Percentiles rank a stretch among this genome's conserved stretches.
Conservation (phyloP, 1,140 invertebrate genomes). For the Polypedilum pembai region DNA sequence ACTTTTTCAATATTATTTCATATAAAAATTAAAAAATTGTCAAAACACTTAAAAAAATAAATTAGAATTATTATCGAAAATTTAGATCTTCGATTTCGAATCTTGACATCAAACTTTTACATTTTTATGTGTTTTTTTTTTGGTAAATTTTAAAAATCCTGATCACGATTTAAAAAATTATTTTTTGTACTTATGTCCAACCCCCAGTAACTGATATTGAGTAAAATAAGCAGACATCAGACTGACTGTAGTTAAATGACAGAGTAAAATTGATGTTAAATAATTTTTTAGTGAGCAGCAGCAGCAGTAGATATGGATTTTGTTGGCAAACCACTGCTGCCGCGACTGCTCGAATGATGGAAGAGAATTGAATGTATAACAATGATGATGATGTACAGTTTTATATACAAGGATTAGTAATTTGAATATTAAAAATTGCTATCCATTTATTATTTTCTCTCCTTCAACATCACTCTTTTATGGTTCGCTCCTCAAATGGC, state of each 20-base stretch:
- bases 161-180: too few relatives aligned
- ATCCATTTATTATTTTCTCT: constrained; percentile 4
- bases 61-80: too few relatives aligned
- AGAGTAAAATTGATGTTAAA: constrained; percentile 27
- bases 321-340: background rate
- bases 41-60: too few relatives aligned
- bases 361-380: background rate
- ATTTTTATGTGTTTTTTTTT: too few relatives aligned
- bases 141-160: too few relatives aligned
- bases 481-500: background rate
- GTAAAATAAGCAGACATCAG: too few relatives aligned
- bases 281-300: background rate
- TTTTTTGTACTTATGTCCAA: too few relatives aligned
- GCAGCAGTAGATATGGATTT: background rate
- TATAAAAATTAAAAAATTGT: too few relatives aligned
- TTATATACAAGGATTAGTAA: constrained; percentile 7
- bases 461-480: background rate
- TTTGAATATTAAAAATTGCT: constrained; percentile 27
- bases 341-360: background rate
- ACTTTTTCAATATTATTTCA: too few relatives aligned
- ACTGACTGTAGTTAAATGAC: constrained; percentile 14
- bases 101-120: too few relatives aligned
- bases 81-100: too few relatives aligned
- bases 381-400: background rate
- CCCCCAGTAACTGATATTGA: too few relatives aligned